Percentiles rank a stretch among this genome's conserved stretches.
Conservation (phyloP, 2,888 invertebrate species). For the Aelia acuminata region DNA sequence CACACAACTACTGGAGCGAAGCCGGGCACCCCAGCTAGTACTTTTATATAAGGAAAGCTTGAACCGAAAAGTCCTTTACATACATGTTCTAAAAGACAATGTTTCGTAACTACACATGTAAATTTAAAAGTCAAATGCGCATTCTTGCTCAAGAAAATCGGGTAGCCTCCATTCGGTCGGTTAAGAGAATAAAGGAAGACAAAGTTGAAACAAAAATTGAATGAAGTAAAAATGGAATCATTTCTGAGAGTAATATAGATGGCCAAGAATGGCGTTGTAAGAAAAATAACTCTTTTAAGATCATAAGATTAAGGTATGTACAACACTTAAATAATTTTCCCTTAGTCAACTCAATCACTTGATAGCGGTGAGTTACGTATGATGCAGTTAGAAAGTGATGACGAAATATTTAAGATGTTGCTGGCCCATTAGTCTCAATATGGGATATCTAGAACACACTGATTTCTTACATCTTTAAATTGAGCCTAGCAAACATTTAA, state of each 20-base stretch:
- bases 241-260: no score
- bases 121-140: conserved; percentile 8
- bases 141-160: not conserved
- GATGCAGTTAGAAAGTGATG: not conserved
- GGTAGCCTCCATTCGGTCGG: not conserved
- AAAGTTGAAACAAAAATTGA: not conserved
- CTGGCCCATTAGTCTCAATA: not conserved
- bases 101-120: not conserved
- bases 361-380: not conserved
- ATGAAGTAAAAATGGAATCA: no score
- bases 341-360: not conserved
- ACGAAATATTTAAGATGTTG: not conserved
- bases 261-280: not conserved
- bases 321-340: not conserved
- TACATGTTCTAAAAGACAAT: not conserved
- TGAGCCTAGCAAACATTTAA: no score
- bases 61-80: not conserved
- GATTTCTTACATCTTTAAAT: no score
- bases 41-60: no score
- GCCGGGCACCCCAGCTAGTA: no score
- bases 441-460: not conserved
- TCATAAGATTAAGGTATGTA: not conserved
- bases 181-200: not conserved
- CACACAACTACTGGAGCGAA: no score
- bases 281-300: not conserved